Evolutionary conservation across 2,888 invertebrate species (phyloP), one percentile per base, ranked within the genome.

Genomic region (Ommatoiulus sabulosus): DNA sequence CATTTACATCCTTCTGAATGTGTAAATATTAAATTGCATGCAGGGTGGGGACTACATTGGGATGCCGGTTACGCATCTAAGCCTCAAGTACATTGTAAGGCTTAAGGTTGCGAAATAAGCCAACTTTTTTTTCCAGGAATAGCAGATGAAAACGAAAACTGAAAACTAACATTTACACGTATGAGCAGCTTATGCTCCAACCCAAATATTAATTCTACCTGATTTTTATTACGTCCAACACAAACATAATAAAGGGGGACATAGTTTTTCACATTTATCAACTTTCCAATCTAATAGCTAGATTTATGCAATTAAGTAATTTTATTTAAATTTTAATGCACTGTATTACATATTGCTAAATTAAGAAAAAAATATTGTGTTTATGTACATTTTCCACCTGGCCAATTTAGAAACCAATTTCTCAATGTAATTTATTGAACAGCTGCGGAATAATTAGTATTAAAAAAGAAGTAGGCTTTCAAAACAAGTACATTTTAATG

Each of bases 51-150:
- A 80, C 35, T 80, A 8, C 35, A 80, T 35, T 43, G 80, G 80
- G 12, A 12, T 80, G 12, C 15, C 12, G 35, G 15, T 12, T 35
- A 35, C 35, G 24, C 35, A 35, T 35, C 35, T 35, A 35, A 35
- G 35, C 35, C n/a, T n/a, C n/a, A 35, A 35, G 35, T 35, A 35
- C 35, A 35, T 35, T 35, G 35, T 35, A 35, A 80, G 80, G 80
- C 80, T 43, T 35, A 80, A 80, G 80, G 80, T 80, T 80, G 80
- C 80, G 35, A 80, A 80, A 80, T 80, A 80, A 24, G 15, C 52
- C 80, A 24, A n/a, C 35, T 24, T 24, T 80, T 80, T 35, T 80
- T 80, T 80, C 35, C 10, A 80, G 35, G 35, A 43, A 80, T 35
- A 35, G 10, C 15, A 35, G 12, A 35, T 80, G 80, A 80, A 35